phyloP scores from a whole-genome alignment of 2,797 vertebrate genomes.

The Ciconia nigra region DNA sequence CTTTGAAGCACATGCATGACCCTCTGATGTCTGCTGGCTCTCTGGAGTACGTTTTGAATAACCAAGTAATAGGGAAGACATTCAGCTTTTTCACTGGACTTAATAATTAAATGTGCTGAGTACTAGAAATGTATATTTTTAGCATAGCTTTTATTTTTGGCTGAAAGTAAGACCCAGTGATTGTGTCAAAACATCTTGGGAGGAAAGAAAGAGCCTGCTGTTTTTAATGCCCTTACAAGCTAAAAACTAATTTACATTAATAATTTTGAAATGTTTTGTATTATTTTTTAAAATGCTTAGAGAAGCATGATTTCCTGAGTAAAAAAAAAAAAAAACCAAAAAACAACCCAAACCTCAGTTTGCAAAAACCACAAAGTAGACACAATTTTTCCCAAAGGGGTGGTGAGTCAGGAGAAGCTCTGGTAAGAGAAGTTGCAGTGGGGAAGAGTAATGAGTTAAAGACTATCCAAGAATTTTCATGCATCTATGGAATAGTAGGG shows the following conservation, averaged over 20 bases:
- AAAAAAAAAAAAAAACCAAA: not conserved
- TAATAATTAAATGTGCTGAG: not conserved
- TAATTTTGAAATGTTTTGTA: not conserved
- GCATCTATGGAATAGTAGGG: not conserved
- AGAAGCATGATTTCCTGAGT: not conserved
- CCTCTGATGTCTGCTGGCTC: not conserved
- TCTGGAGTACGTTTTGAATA: not conserved
- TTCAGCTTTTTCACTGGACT: not conserved
- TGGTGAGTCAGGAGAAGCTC: not conserved
- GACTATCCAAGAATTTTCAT: not conserved
- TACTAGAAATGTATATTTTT: not conserved
- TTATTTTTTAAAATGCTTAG: not conserved
- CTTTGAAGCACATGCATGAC: accelerated
- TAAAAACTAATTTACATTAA: not conserved
- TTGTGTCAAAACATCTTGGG: not conserved
- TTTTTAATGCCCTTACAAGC: not conserved
- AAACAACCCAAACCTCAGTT: not conserved
- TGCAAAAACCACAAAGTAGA: not conserved
- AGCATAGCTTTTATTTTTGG: not conserved
- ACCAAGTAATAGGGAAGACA: not conserved
- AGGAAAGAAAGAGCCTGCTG: not conserved
- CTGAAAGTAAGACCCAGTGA: not conserved
- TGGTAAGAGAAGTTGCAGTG: not conserved
- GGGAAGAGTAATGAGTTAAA: not conserved
- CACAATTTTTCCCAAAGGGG: not conserved